Evolutionary conservation across 23 tunicate species (phyloP).

Genomic region (Corella eumyota): DNA sequence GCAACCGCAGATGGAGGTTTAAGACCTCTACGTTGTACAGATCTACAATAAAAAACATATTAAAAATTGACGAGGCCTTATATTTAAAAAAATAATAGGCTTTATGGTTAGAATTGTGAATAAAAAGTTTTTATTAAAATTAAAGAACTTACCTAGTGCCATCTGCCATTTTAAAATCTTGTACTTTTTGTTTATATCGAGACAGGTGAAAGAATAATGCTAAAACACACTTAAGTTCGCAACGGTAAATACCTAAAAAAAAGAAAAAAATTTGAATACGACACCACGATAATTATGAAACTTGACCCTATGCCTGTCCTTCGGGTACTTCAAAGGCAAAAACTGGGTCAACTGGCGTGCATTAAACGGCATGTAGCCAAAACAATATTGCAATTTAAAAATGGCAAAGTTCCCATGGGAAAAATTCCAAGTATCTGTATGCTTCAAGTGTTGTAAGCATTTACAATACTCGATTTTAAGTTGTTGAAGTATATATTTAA

Average conservation of each 20-base stretch:
- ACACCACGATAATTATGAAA: too few relatives aligned
- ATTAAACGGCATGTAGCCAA: too few relatives aligned
- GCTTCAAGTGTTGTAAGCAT: too few relatives aligned
- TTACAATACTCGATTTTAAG: too few relatives aligned
- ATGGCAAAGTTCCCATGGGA: too few relatives aligned
- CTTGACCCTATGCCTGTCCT: too few relatives aligned
- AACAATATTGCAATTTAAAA: too few relatives aligned
- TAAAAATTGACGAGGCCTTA: neutral
- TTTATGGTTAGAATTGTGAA: neutral
- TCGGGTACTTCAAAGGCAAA: too few relatives aligned
- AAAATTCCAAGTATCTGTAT: too few relatives aligned
- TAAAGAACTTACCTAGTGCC: slow-evolving; percentile 9
- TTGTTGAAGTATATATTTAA: too few relatives aligned
- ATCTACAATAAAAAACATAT: slow-evolving; percentile 3
- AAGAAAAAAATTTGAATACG: neutral
- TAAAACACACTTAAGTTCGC: slow-evolving; percentile 38
- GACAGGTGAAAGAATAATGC: slow-evolving; percentile 55
- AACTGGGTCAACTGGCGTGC: too few relatives aligned
- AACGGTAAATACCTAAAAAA: slow-evolving; percentile 32
- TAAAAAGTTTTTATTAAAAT: neutral
- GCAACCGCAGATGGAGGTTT: slow-evolving; percentile 58
- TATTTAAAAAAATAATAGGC: neutral
- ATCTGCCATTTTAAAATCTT: slow-evolving; percentile 44
- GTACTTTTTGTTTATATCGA: slow-evolving; percentile 32
- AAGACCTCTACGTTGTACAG: slow-evolving; percentile 36